Evolutionary conservation across 2,888 invertebrate genomes (phyloP).

Genomic region (Lycophotia porphyrea): DNA sequence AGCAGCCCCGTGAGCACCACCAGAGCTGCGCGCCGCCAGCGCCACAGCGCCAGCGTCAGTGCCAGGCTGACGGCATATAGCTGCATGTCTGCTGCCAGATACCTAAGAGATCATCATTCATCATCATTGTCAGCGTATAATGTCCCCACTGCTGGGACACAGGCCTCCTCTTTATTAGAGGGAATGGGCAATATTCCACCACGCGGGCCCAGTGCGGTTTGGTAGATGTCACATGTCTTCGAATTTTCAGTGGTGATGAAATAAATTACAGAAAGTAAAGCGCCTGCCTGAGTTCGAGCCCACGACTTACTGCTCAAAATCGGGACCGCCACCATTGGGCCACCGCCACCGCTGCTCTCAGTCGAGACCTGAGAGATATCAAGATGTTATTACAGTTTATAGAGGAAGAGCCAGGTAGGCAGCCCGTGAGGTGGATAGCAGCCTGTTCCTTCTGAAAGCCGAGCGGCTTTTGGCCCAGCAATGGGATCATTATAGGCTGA

Average conservation of each 20-base stretch:
- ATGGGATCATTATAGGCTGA: background rate
- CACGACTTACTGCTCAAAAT: no score
- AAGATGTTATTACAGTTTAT: background rate
- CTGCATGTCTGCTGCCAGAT: conserved; percentile 87
- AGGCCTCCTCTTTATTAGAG: no score
- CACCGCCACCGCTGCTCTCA: no score
- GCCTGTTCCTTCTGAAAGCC: background rate
- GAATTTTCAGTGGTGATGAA: no score
- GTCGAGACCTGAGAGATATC: conserved; percentile 69
- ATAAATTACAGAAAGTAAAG: no score
- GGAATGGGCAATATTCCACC: no score
- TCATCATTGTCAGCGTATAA: no score
- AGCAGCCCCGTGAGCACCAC: conserved; percentile 72
- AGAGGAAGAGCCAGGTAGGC: background rate
- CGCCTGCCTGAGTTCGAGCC: no score
- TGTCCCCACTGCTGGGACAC: no score
- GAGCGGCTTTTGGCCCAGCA: background rate
- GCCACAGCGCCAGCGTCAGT: conserved; percentile 79
- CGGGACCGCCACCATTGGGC: no score
- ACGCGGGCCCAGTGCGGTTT: no score
- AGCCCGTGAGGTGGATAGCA: background rate
- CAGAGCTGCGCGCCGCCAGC: conserved; percentile 76
- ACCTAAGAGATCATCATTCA: conserved; percentile 79
- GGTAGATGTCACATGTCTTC: no score
- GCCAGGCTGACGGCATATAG: conserved; percentile 80